Conservation (phyloP, 2,797 vertebrate species). For the Sebastes diploproa region DNA sequence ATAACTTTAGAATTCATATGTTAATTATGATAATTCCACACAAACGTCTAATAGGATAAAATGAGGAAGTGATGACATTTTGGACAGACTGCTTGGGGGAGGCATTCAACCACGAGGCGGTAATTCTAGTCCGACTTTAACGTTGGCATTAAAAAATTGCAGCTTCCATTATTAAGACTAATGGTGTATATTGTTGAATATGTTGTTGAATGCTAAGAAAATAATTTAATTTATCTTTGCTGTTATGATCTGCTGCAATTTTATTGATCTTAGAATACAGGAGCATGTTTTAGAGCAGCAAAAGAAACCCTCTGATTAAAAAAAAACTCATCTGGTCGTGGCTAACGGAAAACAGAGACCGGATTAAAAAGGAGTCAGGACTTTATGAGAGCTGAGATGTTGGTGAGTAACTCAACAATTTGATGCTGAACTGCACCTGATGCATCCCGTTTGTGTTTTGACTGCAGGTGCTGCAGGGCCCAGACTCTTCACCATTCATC, state of each 20-base stretch:
- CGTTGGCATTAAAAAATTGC: neutral
- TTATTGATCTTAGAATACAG: neutral
- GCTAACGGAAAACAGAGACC: neutral
- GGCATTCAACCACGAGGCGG: too few relatives aligned
- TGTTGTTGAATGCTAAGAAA: neutral
- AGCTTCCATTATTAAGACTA: neutral
- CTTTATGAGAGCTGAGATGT: neutral
- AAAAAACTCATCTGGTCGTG: neutral
- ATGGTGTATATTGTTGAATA: neutral
- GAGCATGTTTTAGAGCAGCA: neutral
- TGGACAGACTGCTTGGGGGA: too few relatives aligned
- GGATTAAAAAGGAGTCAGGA: neutral
- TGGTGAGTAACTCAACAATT: neutral
- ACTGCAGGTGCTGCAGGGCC: conserved; percentile 93
- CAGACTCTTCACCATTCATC: conserved; percentile 96
- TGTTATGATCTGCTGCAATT: neutral
- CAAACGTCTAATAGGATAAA: too few relatives aligned
- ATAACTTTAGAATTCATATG: too few relatives aligned
- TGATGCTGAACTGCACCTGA: neutral
- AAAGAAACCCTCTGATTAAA: neutral
- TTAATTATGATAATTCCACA: too few relatives aligned
- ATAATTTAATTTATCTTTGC: neutral
- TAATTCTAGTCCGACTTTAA: neutral
- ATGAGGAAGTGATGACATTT: too few relatives aligned
- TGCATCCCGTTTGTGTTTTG: neutral